Evolutionary conservation across 2,113 vertebrate species (phyloP), one percentile per base, ranked within the genome.

Genomic region (Chloropsis cyanopogon): DNA sequence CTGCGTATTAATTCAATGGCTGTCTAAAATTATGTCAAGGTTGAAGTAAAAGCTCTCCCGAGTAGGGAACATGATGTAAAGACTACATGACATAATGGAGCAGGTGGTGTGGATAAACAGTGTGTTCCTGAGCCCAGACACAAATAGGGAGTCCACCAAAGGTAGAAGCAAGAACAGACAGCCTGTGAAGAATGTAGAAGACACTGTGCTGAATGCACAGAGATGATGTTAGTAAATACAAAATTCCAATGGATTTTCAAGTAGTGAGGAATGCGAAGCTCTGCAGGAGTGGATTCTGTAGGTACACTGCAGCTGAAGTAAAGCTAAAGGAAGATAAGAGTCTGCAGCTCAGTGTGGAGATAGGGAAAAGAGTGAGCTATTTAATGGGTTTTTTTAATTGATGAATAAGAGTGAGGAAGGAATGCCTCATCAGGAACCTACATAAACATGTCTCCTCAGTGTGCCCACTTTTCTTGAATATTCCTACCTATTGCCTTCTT

Each of bases 11-110:
- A 31, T 81, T 76, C 60, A 57, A 13, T 4, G 8, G 4, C 4
- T 56, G 18, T 5, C 9, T 64, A 16, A 44, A 8, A 26, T 70
- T 13, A 23, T 31, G 14, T 65, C 14, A 70, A 13, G 60, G 7
- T 68, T 73, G 31, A 64, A 53, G 7, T 35, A 35, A 53, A 82
- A 69, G 9, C 39, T 78, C 19, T 81, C 24, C 13, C 28, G 54
- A 77, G 12, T 47, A 64, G 18, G n/a, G 25, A 61, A 70, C 8
- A 29, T 13, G 37, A 31, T 24, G 11, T 47, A n/a, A 72, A 82
- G 24, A 53, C 22, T 5, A 37, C 6, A 19, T 70, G 28, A 31
- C 0, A 0, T 60, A 76, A 31, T 4, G 2, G 8, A 63, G 21
- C 69, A 12, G 37, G 4, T 3, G 2, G 20, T 26, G 7, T 37